Conservation (phyloP, 30 jellyfish, hydroid and myxozoan genomes). For the Aurelia sp. region DNA sequence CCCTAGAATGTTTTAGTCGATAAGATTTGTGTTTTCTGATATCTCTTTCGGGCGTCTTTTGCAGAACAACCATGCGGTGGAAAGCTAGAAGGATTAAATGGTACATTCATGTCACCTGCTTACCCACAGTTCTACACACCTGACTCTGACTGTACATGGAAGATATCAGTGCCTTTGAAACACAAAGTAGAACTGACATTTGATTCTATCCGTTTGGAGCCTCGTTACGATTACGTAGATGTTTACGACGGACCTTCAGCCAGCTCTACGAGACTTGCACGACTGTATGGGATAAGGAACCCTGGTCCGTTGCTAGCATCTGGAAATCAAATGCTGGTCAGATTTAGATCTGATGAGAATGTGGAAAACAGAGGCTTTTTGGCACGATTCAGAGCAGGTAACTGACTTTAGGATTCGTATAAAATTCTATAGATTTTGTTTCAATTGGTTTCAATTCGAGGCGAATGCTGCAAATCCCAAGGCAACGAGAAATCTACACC, state of each 20-base stretch:
- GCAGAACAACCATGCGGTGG: slow-evolving; percentile 59
- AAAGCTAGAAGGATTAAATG: slow-evolving; percentile 61
- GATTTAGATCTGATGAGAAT: slow-evolving; percentile 68
- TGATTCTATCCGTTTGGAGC: slow-evolving; percentile 60
- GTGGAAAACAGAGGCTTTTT: slow-evolving; percentile 74
- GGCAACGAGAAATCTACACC: too few relatives aligned
- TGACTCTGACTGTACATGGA: slow-evolving; percentile 90
- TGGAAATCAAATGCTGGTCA: slow-evolving; percentile 74
- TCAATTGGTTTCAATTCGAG: too few relatives aligned
- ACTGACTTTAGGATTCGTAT: neutral
- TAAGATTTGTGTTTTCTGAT: too few relatives aligned
- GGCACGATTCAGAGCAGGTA: slow-evolving; percentile 92
- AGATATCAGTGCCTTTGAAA: slow-evolving; percentile 69
- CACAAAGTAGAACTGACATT: slow-evolving; percentile 69
- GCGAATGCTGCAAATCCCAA: too few relatives aligned
- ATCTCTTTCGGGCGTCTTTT: neutral
- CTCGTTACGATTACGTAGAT: slow-evolving; percentile 80
- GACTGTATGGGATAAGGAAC: slow-evolving; percentile 58
- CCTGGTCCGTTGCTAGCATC: slow-evolving; percentile 74
- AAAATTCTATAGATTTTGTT: too few relatives aligned
- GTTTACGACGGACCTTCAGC: slow-evolving; percentile 92
- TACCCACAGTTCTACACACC: slow-evolving; percentile 78
- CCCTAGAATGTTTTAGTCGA: too few relatives aligned
- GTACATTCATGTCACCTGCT: slow-evolving; percentile 83
- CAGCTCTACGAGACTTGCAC: slow-evolving; percentile 63